phyloP scores from a whole-genome alignment of 2,888 invertebrate genomes.

The Andrena haemorrhoa region DNA sequence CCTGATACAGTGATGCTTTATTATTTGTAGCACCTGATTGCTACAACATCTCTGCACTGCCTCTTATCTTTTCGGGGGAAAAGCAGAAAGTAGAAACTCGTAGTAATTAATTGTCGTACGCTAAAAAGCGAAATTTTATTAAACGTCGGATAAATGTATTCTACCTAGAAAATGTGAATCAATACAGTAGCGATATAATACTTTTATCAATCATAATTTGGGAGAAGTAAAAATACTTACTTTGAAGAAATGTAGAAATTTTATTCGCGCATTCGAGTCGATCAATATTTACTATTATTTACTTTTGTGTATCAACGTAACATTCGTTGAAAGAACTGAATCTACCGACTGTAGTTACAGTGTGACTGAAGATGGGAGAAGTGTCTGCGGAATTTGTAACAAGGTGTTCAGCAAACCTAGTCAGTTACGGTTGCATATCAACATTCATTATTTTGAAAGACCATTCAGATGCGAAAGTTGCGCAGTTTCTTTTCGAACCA shows the following conservation, averaged over 20 bases:
- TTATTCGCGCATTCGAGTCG: neutral
- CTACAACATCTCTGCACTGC: neutral
- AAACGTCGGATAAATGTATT: too few species aligned
- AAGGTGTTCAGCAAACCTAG: slow-evolving; percentile 97
- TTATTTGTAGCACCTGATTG: neutral
- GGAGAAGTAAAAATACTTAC: neutral
- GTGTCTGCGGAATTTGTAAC: slow-evolving; percentile 94
- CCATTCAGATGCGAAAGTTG: slow-evolving; percentile 97
- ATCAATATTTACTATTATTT: neutral
- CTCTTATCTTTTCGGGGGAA: neutral
- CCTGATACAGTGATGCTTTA: neutral
- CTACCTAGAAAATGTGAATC: neutral
- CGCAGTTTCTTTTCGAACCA: slow-evolving; percentile 94
- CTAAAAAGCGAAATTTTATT: neutral
- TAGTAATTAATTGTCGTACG: too few species aligned
- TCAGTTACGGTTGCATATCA: slow-evolving; percentile 95
- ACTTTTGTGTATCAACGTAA: neutral
- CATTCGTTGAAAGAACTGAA: slow-evolving; percentile 63
- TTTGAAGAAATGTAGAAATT: too few species aligned
- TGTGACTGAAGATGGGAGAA: slow-evolving; percentile 90
- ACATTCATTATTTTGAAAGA: slow-evolving; percentile 97
- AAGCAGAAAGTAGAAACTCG: neutral
- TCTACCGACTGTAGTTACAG: slow-evolving; percentile 77
- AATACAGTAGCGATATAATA: too few species aligned
- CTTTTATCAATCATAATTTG: neutral